Evolutionary conservation across 2,113 vertebrate genomes (phyloP), one percentile per base, ranked within the genome.

Genomic region (Cryptomyrus ogoouensis): DNA sequence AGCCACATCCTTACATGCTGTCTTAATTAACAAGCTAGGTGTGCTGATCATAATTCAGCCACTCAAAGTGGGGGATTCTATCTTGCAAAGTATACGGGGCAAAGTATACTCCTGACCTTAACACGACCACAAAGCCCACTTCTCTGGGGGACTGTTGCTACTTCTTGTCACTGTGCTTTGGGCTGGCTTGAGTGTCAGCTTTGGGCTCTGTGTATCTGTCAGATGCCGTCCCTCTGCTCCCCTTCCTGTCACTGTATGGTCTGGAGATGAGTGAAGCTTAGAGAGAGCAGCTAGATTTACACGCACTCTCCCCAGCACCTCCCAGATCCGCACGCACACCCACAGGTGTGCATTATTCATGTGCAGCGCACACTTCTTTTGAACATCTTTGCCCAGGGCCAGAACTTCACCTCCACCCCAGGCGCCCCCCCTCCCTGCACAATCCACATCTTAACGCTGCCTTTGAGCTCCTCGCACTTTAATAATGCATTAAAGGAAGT

Each of bases 401-500:
- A 56, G 47, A 31, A 58, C 15, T 19, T 31, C 39, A 49, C 42
- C 44, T 24, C 83, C 49, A 6, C 87, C 9, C 70, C 31, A 27
- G 12, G 5, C 1, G 21, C n/a, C 7, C 62, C 62, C 53, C 47
- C 13, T 3, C 13, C 49, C 13, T 4, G 19, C 47, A n/a, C 84
- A 15, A 58, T 62, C 84, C 7, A 83, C 35, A 46, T 44, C 80
- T 19, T 58, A 21, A 13, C 35, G 24, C 31, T 42, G 31, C 87
- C 87, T 88, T 31, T 88, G 87, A 31, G 87, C 17, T 88, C 17
- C 47, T 42, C 1, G 17, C 31, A 9, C 31, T 39, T 88, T 27
- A 88, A 88, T 88, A 88, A 88, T 88, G 87, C 87, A 88, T 88
- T 88, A 58, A 58, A 88, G 35, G 53, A 88, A 35, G 53, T 3